These are phyloP conservation scores for Leptobrachium ailaonicum DNA, from an alignment of 2,113 vertebrate genomes.

Conservation along the genomic window DNA sequence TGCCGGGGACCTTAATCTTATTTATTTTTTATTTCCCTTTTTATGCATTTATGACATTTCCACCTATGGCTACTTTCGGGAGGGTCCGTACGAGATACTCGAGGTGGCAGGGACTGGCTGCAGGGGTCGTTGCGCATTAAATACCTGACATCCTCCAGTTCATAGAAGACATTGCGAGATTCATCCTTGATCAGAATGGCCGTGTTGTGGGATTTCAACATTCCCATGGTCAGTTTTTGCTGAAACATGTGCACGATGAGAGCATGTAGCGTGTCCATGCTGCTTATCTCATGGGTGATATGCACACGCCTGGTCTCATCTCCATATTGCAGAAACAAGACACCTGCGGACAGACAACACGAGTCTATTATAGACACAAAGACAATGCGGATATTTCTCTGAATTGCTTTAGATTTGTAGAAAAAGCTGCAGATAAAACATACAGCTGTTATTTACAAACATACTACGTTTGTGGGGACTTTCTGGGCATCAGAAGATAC, in stretches of 20 bases:
- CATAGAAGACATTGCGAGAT: slow-evolving; percentile 95
- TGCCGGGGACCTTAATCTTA: too few relatives aligned
- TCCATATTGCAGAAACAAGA: slow-evolving; percentile 96
- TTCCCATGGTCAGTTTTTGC: slow-evolving; percentile 95
- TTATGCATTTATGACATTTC: too few relatives aligned
- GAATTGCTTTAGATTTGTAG: too few relatives aligned
- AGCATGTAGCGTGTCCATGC: slow-evolving; percentile 94
- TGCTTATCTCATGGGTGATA: slow-evolving; percentile 97
- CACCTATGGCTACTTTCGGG: too few relatives aligned
- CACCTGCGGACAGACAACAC: slow-evolving; percentile 69
- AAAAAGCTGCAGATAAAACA: too few relatives aligned
- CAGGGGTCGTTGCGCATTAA: slow-evolving; percentile 10
- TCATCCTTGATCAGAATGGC: slow-evolving; percentile 98
- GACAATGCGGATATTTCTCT: neutral
- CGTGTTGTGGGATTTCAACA: slow-evolving; percentile 96
- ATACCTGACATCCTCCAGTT: slow-evolving; percentile 91
- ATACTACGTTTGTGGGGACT: too few relatives aligned
- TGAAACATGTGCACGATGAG: slow-evolving; percentile 99
- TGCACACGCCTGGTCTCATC: slow-evolving; percentile 95
- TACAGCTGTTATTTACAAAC: too few relatives aligned
- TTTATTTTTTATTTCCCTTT: too few relatives aligned
- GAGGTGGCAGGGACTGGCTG: neutral
- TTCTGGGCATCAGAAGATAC: too few relatives aligned
- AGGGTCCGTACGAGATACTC: too few relatives aligned
- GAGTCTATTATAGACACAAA: neutral